phyloP scores from a whole-genome alignment of 2,113 vertebrate genomes.

The Melanostigma gelatinosum region DNA sequence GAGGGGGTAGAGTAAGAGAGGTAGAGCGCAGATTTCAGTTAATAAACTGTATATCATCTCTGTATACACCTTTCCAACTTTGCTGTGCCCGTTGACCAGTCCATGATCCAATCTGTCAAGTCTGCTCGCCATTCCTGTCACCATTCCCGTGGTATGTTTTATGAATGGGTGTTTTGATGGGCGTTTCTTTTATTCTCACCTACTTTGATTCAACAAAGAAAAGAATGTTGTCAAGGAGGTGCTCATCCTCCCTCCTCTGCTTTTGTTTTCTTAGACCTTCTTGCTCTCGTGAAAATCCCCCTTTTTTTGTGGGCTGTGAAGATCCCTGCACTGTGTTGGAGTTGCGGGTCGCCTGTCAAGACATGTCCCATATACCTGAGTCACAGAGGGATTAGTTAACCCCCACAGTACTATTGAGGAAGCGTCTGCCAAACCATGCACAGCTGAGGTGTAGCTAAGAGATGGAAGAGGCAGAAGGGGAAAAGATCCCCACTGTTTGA shows the following conservation, averaged over 20 bases:
- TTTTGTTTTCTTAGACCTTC: constrained; percentile 80
- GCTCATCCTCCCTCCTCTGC: constrained; percentile 66
- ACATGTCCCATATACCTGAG: constrained; percentile 80
- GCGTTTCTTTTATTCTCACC: constrained; percentile 70
- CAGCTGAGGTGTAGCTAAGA: constrained; percentile 37
- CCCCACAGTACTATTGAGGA: constrained; percentile 52
- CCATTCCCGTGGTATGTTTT: constrained; percentile 40
- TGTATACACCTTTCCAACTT: constrained; percentile 31
- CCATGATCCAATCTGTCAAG: constrained; percentile 1
- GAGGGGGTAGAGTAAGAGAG: constrained; percentile 14
- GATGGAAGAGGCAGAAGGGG: constrained; percentile 1
- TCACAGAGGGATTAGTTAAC: constrained; percentile 78
- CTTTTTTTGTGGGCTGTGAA: constrained; percentile 62
- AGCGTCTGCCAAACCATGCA: constrained; percentile 35
- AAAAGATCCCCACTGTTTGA: constrained; percentile 2
- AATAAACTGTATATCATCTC: constrained; percentile 25
- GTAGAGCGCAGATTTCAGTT: constrained; percentile 26
- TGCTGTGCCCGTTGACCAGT: constrained; percentile 23
- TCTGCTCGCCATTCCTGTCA: constrained; percentile 2
- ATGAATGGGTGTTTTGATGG: constrained; percentile 76
- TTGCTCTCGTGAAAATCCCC: constrained; percentile 74
- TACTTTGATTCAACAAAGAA: constrained; percentile 80
- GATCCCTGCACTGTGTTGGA: constrained; percentile 55
- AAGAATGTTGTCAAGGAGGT: constrained; percentile 77
- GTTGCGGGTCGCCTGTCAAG: constrained; percentile 77